Conservation (phyloP, 2,888 invertebrate genomes). For the Clusia tigrina region DNA sequence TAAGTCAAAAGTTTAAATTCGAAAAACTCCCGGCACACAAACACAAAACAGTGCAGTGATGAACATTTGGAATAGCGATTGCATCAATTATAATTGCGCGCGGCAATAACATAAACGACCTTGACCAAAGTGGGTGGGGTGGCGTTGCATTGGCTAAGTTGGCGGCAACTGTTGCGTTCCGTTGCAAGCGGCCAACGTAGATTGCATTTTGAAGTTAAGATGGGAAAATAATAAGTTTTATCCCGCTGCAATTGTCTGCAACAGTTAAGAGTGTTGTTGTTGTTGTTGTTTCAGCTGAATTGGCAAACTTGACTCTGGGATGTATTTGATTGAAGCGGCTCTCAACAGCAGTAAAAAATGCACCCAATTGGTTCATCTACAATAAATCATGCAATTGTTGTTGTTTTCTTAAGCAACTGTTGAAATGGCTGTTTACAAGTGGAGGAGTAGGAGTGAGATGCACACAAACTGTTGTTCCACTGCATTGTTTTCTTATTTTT, state of each 20-base stretch:
- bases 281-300: background rate
- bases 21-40: background rate
- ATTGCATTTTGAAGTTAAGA: background rate
- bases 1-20: background rate
- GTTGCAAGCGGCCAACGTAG: background rate
- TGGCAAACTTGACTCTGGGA: background rate
- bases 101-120: background rate
- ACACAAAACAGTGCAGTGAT: no score
- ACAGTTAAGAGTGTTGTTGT: background rate
- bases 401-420: background rate
- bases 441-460: background rate
- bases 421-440: background rate
- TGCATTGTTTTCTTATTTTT: background rate
- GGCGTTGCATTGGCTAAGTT: background rate
- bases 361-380: background rate
- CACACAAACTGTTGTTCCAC: background rate
- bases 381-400: conserved; percentile 2
- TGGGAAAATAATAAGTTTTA: background rate
- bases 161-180: background rate
- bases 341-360: background rate
- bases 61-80: background rate
- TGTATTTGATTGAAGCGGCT: background rate
- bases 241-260: background rate
- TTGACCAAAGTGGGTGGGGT: conserved; percentile 5
- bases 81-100: background rate